Percentiles rank a stretch among this genome's conserved stretches.
These are phyloP conservation scores for Drosophila paramelanica DNA, from an alignment of 2,888 invertebrate species.

Conservation along the genomic window DNA sequence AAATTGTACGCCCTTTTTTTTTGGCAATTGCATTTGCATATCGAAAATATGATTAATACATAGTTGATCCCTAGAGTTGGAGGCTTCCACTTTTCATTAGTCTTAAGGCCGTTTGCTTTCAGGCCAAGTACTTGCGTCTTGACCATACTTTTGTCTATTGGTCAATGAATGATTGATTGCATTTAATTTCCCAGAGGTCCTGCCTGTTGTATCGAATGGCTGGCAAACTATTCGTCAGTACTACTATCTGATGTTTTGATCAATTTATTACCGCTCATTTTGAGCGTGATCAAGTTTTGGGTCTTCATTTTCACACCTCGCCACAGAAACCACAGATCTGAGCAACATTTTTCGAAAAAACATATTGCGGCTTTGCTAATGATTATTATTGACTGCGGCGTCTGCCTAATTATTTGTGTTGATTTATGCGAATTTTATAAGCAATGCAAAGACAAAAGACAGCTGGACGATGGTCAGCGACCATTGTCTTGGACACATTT, in stretches of 20 bases:
- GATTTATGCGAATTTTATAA: slow-evolving; percentile 78
- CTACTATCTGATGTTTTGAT: neutral
- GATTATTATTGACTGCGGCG: slow-evolving; percentile 50
- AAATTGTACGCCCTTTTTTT: slow-evolving; percentile 38
- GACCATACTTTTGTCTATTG: too few species aligned
- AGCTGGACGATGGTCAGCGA: too few species aligned
- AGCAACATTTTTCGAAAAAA: slow-evolving; percentile 11
- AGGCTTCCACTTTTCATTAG: too few species aligned
- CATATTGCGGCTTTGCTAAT: slow-evolving; percentile 33
- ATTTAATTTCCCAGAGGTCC: too few species aligned
- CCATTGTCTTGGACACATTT: slow-evolving; percentile 26
- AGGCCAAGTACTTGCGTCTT: too few species aligned
- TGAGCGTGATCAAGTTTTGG: slow-evolving; percentile 29
- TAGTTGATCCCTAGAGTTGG: neutral
- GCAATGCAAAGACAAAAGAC: slow-evolving; percentile 37
- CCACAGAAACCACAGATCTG: slow-evolving; percentile 27
- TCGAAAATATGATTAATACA: neutral
- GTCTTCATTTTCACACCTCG: slow-evolving; percentile 51
- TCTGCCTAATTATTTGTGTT: slow-evolving; percentile 69
- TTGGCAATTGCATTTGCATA: neutral
- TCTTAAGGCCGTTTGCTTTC: too few species aligned
- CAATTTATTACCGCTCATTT: neutral
- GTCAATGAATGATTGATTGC: too few species aligned
- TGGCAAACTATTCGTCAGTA: too few species aligned
- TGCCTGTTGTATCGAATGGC: too few species aligned